Conservation (phyloP, 2,797 vertebrate species). For the Periophthalmus magnuspinnatus region DNA sequence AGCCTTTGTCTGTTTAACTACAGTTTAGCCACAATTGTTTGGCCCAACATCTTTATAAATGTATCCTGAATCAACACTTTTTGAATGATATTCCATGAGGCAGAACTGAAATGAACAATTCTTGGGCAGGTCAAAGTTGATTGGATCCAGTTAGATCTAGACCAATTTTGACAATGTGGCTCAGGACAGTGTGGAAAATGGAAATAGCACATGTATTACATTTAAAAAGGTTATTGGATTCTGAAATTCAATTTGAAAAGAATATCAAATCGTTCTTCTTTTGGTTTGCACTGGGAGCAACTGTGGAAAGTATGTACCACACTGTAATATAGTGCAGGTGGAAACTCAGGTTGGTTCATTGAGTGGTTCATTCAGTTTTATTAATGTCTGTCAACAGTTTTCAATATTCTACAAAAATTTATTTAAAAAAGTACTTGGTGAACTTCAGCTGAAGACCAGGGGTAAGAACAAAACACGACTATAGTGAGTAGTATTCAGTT, state of each 20-base stretch:
- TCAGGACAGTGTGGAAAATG: constrained; percentile 4
- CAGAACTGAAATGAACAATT: neutral
- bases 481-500: too few relatives aligned
- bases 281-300: neutral
- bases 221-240: neutral
- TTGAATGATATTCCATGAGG: neutral
- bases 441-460: too few relatives aligned
- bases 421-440: neutral
- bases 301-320: neutral
- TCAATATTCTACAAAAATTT: neutral
- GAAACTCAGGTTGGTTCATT: neutral
- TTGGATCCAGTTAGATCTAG: too few relatives aligned
- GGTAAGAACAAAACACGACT: too few relatives aligned
- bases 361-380: too few relatives aligned
- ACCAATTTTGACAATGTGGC: neutral
- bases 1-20: neutral
- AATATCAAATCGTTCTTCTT: neutral
- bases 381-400: neutral
- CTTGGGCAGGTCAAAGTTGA: neutral
- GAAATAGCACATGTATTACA: neutral
- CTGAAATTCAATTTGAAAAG: neutral
- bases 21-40: neutral
- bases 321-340: neutral
- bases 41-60: neutral
- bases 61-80: neutral